phyloP scores from a whole-genome alignment of 30 jellyfish, hydroid and myxozoan genomes.

The Nemopilema nomurai region DNA sequence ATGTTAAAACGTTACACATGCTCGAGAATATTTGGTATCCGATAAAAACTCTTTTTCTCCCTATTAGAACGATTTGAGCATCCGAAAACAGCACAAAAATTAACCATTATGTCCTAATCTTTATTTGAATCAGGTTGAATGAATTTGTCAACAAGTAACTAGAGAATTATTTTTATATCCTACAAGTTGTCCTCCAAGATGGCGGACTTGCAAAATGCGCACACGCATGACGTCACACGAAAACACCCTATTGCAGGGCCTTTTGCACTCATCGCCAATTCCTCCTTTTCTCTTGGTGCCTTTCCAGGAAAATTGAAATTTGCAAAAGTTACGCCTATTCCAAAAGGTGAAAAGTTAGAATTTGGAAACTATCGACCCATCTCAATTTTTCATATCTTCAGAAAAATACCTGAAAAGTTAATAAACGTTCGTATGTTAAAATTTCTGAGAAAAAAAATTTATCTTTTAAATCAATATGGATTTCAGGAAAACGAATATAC shows the following conservation, averaged over 20 bases:
- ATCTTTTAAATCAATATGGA: neutral
- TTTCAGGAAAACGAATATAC: neutral
- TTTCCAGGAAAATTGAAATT: slow-evolving; percentile 46
- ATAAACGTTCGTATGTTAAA: slow-evolving; percentile 25
- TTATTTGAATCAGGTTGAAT: neutral
- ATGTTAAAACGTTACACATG: no score
- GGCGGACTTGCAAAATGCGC: slow-evolving; percentile 15
- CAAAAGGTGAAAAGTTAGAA: slow-evolving; percentile 28
- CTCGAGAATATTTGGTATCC: slow-evolving; percentile 30
- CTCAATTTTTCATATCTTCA: slow-evolving; percentile 20
- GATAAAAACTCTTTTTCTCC: slow-evolving; percentile 25
- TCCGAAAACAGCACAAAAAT: slow-evolving; percentile 29
- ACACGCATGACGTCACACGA: neutral
- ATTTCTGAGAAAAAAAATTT: neutral
- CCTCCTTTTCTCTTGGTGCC: slow-evolving; percentile 34
- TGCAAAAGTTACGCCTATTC: slow-evolving; percentile 43
- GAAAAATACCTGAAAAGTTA: slow-evolving; percentile 20
- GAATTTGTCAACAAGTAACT: neutral
- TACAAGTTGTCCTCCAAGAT: slow-evolving; percentile 45
- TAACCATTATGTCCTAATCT: slow-evolving; percentile 11
- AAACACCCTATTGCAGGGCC: slow-evolving; percentile 18
- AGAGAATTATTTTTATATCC: neutral
- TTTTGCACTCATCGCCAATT: slow-evolving; percentile 24
- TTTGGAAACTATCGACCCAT: slow-evolving; percentile 39
- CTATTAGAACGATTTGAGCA: slow-evolving; percentile 28